phyloP scores from a whole-genome alignment of 2,113 vertebrate genomes.

The Martes martes region DNA sequence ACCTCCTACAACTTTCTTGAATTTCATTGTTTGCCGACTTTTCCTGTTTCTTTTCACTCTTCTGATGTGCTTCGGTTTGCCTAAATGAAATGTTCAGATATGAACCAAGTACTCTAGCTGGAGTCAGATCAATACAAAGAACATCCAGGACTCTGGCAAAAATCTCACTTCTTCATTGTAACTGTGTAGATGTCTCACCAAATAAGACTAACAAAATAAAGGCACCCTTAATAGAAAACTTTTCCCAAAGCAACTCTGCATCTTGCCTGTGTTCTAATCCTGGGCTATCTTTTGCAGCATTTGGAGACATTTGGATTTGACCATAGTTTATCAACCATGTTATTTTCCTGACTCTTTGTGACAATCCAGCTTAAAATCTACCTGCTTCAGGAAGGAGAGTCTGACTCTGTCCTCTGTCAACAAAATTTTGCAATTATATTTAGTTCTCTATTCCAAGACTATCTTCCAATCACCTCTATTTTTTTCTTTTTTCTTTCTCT shows the following conservation, averaged over 20 bases:
- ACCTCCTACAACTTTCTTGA: not conserved
- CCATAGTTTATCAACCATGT: not conserved
- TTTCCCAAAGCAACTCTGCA: not conserved
- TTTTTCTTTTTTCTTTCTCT: not conserved
- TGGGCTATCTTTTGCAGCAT: not conserved
- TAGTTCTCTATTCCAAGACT: not conserved
- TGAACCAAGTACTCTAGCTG: not conserved
- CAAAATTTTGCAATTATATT: not conserved
- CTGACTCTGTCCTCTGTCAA: not conserved
- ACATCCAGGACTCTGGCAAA: not conserved
- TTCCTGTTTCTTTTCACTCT: not conserved
- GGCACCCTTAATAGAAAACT: not conserved
- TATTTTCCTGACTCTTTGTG: not conserved
- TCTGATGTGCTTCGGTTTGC: not conserved
- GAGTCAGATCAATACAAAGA: not conserved
- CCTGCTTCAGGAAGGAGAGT: not conserved
- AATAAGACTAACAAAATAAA: not conserved
- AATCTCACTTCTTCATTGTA: not conserved
- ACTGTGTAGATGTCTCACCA: not conserved
- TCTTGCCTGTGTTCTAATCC: not conserved
- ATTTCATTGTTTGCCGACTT: not conserved
- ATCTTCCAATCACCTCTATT: not conserved
- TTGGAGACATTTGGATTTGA: not conserved
- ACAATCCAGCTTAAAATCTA: not conserved
- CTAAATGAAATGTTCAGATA: not conserved